These are phyloP conservation scores for Lithobates pipiens DNA, from an alignment of 2,797 vertebrate genomes.

Conservation along the genomic window DNA sequence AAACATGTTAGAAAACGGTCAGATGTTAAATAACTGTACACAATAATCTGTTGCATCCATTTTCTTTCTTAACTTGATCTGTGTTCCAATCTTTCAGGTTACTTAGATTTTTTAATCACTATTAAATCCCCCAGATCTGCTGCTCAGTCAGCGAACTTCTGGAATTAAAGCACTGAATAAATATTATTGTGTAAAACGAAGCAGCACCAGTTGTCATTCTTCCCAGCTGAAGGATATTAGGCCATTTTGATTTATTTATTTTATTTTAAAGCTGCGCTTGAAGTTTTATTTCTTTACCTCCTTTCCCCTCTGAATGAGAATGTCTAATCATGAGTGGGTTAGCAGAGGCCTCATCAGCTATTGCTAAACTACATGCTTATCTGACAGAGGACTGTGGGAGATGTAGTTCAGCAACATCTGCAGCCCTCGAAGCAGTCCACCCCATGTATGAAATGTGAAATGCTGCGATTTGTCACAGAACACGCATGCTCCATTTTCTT, in stretches of 20 bases:
- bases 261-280: constrained; percentile 51
- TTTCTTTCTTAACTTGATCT: not conserved
- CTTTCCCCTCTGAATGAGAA: constrained; percentile 52
- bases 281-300: constrained; percentile 54
- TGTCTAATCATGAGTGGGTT: constrained; percentile 5
- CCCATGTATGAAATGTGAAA: constrained; percentile 24
- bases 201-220: constrained; percentile 34
- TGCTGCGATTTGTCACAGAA: constrained; percentile 49
- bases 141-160: not conserved
- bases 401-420: constrained; percentile 1
- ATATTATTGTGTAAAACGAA: constrained; percentile 1
- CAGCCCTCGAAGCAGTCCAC: not conserved
- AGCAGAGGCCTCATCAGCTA: not conserved
- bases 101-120: not conserved
- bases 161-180: not conserved
- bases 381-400: not conserved
- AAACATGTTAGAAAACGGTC: no score
- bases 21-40: not conserved
- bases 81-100: not conserved
- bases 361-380: not conserved
- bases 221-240: constrained; percentile 23
- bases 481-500: constrained; percentile 57
- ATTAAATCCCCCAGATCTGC: not conserved
- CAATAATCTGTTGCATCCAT: not conserved
- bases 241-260: constrained; percentile 41